phyloP scores from a whole-genome alignment of 2,888 invertebrate species.

The Perizoma flavofasciatum region DNA sequence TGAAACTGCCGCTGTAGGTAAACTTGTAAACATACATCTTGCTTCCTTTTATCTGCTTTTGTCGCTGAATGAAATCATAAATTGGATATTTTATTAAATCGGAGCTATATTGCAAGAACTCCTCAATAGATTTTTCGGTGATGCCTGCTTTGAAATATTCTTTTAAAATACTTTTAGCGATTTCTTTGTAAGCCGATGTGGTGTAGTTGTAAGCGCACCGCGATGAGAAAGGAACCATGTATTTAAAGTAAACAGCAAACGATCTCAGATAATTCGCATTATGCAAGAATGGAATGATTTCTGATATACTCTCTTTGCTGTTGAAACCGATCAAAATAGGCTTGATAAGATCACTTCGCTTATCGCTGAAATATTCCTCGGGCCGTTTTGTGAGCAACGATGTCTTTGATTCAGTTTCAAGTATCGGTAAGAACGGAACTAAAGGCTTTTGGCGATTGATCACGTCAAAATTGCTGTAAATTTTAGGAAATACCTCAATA shows the following conservation, averaged over 20 bases:
- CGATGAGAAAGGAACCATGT: conserved; percentile 68
- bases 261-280: conserved; percentile 61
- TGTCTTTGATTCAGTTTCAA: conserved; percentile 53
- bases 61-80: conserved; percentile 65
- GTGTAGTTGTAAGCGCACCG: conserved; percentile 61
- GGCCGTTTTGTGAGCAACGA: conserved; percentile 54
- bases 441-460: conserved; percentile 66
- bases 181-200: conserved; percentile 51
- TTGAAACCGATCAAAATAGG: conserved; percentile 79
- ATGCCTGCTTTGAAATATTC: conserved; percentile 62
- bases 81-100: conserved; percentile 74
- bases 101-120: conserved; percentile 68
- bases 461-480: conserved; percentile 62
- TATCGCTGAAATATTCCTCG: conserved; percentile 43
- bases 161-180: conserved; percentile 58
- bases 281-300: conserved; percentile 69
- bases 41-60: conserved; percentile 44
- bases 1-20: conserved; percentile 71
- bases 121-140: conserved; percentile 56
- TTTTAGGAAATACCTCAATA: conserved; percentile 55
- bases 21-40: conserved; percentile 74
- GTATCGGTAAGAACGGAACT: conserved; percentile 67
- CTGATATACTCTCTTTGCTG: conserved; percentile 77
- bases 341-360: conserved; percentile 43
- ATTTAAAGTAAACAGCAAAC: conserved; percentile 63